These are phyloP conservation scores for Ondatra zibethicus DNA, from an alignment of 2,113 vertebrate species.

Conservation along the genomic window DNA sequence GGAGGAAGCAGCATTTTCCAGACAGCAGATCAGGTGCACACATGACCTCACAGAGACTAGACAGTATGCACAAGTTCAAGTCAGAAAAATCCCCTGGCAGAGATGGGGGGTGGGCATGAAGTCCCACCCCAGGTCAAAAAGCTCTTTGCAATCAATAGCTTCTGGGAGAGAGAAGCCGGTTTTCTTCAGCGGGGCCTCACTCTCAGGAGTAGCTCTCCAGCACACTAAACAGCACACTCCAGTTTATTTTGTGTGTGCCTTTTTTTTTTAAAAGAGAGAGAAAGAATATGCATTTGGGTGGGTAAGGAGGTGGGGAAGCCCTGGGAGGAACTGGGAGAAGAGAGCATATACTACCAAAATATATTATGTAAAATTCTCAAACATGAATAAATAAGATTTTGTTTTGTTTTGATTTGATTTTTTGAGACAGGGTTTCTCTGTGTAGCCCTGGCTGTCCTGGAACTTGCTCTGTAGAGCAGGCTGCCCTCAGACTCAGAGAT, in stretches of 20 bases:
- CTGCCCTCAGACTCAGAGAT: not conserved
- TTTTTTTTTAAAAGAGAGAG: not conserved
- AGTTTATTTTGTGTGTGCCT: not conserved
- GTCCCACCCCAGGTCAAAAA: not conserved
- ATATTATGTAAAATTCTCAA: not conserved
- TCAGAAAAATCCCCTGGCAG: not conserved
- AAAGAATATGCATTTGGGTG: not conserved
- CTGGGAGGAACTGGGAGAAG: not conserved
- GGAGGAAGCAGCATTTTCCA: too few species aligned
- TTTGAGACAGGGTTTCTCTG: not conserved
- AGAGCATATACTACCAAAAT: not conserved
- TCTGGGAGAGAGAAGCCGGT: not conserved
- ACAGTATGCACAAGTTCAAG: not conserved
- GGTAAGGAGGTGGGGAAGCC: not conserved
- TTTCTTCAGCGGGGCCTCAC: not conserved
- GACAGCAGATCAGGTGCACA: not conserved
- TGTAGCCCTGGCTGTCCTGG: not conserved
- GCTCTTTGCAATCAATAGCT: not conserved
- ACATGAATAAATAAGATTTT: not conserved
- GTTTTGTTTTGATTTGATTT: not conserved
- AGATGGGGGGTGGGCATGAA: not conserved
- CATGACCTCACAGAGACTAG: not conserved
- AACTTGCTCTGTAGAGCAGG: too few species aligned
- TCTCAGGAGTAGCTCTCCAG: not conserved
- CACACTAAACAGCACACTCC: too few species aligned